phyloP scores from a whole-genome alignment of 2,113 vertebrate genomes.

The Thalassoma bifasciatum region DNA sequence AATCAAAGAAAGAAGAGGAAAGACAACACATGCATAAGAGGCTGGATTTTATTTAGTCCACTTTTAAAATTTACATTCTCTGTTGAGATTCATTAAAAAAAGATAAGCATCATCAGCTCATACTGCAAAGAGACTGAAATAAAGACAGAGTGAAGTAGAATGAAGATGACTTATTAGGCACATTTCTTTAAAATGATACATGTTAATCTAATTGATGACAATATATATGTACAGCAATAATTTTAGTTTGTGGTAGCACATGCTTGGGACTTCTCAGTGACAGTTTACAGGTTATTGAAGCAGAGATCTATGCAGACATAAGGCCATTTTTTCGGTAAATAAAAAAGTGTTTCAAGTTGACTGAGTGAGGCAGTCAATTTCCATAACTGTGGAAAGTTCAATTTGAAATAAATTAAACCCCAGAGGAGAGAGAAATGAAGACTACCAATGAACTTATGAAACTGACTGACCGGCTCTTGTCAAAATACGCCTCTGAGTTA shows the following conservation, averaged over 20 bases:
- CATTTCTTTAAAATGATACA: slow-evolving; percentile 74
- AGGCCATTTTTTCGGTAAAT: slow-evolving; percentile 62
- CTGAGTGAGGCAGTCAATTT: slow-evolving; percentile 66
- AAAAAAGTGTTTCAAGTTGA: slow-evolving; percentile 66
- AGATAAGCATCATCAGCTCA: slow-evolving; percentile 78
- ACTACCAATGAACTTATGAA: slow-evolving; percentile 70
- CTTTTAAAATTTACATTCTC: slow-evolving; percentile 83
- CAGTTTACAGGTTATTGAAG: slow-evolving; percentile 76
- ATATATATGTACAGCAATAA: slow-evolving; percentile 83
- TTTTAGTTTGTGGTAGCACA: slow-evolving; percentile 64
- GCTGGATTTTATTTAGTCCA: slow-evolving; percentile 83
- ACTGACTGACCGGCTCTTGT: slow-evolving; percentile 67
- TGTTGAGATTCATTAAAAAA: slow-evolving; percentile 82
- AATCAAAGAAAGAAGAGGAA: neutral
- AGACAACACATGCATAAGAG: slow-evolving; percentile 49
- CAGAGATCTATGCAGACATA: slow-evolving; percentile 58
- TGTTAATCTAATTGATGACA: slow-evolving; percentile 72
- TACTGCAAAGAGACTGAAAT: slow-evolving; percentile 70
- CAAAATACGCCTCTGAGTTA: slow-evolving; percentile 64
- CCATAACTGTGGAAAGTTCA: slow-evolving; percentile 71
- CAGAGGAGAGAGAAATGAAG: slow-evolving; percentile 69
- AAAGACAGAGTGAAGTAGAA: slow-evolving; percentile 68
- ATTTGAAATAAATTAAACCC: slow-evolving; percentile 83
- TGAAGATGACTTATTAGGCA: slow-evolving; percentile 77
- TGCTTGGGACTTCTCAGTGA: slow-evolving; percentile 69